These are phyloP conservation scores for Cotesia vestalis DNA, from an alignment of 1,140 invertebrate genomes.

Conservation along the genomic window DNA sequence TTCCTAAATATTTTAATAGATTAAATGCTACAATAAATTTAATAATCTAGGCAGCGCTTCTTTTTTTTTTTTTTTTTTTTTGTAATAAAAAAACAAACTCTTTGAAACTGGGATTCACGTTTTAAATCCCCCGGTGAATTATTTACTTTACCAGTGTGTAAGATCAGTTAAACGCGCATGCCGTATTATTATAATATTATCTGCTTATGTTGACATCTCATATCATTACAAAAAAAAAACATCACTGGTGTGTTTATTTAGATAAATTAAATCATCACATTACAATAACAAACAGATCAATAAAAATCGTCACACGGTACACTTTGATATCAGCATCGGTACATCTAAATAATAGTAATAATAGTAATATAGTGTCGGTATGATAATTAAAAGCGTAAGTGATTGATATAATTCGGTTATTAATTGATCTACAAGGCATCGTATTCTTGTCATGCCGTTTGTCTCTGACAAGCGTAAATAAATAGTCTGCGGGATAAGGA, in stretches of 20 bases:
- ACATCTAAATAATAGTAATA: too few species aligned
- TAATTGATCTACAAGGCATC: background rate
- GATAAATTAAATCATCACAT: too few species aligned
- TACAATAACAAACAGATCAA: too few species aligned
- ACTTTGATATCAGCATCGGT: too few species aligned
- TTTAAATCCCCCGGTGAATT: constrained; percentile 11
- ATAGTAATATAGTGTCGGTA: too few species aligned
- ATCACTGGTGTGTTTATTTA: too few species aligned
- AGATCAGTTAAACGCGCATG: background rate
- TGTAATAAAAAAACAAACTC: background rate
- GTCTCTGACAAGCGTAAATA: constrained; percentile 23
- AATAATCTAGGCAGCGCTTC: constrained; percentile 8
- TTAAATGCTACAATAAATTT: constrained; percentile 8
- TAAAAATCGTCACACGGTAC: too few species aligned
- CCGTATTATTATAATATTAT: too few species aligned
- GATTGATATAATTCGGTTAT: constrained; percentile 7
- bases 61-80: background rate
- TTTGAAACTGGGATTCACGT: constrained; percentile 13
- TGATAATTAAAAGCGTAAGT: background rate
- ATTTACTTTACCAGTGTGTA: constrained; percentile 1
- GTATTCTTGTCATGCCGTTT: constrained; percentile 8
- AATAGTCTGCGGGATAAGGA: constrained; percentile 8
- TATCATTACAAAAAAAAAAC: too few species aligned
- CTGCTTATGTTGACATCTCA: too few species aligned
- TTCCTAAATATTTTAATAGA: constrained; percentile 14